Evolutionary conservation across 2,888 invertebrate genomes (phyloP).

Genomic region (Hyalella azteca): DNA sequence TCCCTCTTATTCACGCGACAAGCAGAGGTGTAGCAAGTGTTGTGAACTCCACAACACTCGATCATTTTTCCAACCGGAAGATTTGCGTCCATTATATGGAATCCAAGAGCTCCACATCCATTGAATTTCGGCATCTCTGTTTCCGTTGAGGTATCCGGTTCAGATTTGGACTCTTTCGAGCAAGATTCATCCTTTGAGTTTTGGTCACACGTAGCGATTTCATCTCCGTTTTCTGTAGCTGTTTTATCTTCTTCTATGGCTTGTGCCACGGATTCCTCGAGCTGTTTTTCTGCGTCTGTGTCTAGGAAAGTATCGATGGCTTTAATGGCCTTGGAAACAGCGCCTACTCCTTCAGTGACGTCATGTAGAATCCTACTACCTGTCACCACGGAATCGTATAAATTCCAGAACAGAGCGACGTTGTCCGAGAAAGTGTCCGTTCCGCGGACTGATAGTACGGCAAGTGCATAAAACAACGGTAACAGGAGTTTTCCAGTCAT

Average conservation of each 20-base stretch:
- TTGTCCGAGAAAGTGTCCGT: constrained; percentile 36
- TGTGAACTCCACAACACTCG: constrained; percentile 83
- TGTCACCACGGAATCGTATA: constrained; percentile 56
- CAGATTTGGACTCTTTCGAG: neutral
- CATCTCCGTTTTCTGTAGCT: neutral
- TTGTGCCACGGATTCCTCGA: neutral
- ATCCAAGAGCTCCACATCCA: constrained; percentile 56
- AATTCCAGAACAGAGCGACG: constrained; percentile 55
- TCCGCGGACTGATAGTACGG: neutral
- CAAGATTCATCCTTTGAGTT: neutral
- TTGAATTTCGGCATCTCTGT: constrained; percentile 44
- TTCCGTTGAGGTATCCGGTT: neutral
- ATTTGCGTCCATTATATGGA: constrained; percentile 67
- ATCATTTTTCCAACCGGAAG: constrained; percentile 82
- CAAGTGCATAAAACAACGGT: neutral
- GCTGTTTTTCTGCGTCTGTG: constrained; percentile 35
- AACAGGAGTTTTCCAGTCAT: neutral
- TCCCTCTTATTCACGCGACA: constrained; percentile 80
- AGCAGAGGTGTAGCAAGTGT: constrained; percentile 86
- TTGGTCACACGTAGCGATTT: constrained; percentile 16
- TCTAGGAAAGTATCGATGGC: constrained; percentile 55
- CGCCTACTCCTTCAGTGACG: constrained; percentile 56
- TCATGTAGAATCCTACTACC: constrained; percentile 58
- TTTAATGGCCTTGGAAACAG: constrained; percentile 56
- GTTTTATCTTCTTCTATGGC: neutral